These are phyloP conservation scores for Noturus placidus DNA, from an alignment of 2,113 vertebrate genomes.

Conservation along the genomic window DNA sequence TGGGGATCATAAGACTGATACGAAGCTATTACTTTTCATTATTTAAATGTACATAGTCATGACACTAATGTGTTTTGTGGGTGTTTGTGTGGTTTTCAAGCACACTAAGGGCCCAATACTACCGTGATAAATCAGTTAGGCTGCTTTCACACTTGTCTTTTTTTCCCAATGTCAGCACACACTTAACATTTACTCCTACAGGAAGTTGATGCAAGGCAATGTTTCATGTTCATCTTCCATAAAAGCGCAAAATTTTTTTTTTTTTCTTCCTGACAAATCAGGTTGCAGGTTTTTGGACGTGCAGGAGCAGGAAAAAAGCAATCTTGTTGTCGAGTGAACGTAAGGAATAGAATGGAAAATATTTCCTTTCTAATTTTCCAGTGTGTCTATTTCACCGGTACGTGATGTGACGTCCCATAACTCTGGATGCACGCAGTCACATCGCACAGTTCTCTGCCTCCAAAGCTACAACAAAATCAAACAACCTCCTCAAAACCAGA, in stretches of 20 bases:
- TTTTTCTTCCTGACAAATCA: not conserved
- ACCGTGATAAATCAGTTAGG: not conserved
- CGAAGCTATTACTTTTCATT: not conserved
- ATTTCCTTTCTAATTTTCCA: not conserved
- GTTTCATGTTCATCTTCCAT: not conserved
- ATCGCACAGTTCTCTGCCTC: not conserved
- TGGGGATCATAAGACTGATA: not conserved
- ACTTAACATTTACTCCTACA: not conserved
- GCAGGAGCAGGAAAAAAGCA: not conserved
- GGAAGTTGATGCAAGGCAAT: not conserved
- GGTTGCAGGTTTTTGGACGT: not conserved
- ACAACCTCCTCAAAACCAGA: not conserved
- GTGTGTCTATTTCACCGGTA: not conserved
- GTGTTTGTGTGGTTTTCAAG: too few relatives aligned
- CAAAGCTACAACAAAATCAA: not conserved
- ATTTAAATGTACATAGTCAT: slow-evolving; percentile 12
- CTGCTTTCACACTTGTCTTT: not conserved
- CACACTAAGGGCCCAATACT: not conserved
- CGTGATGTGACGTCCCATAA: not conserved
- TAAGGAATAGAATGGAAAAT: not conserved
- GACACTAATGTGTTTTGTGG: not conserved
- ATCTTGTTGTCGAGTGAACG: not conserved
- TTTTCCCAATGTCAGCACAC: not conserved
- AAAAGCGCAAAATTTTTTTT: not conserved
- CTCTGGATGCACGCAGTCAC: not conserved